A percentile compares a stretch with the other conserved stretches of the same genome.
phyloP scores from a whole-genome alignment of 2,113 vertebrate species.

The Lamprotornis superbus region DNA sequence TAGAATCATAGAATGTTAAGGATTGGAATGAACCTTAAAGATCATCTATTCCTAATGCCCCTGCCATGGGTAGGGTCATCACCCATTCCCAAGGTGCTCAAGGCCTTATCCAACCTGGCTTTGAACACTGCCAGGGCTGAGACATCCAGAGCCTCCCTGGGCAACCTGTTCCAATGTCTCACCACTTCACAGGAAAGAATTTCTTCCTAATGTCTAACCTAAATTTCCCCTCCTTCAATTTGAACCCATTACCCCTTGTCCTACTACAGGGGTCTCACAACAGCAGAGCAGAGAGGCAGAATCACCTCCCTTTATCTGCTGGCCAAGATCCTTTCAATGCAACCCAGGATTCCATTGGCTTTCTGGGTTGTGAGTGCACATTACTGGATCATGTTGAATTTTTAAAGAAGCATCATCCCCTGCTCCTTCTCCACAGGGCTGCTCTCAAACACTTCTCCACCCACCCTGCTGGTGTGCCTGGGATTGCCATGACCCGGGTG shows the following conservation, averaged over 20 bases:
- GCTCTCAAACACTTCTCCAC: neutral
- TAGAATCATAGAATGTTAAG: neutral
- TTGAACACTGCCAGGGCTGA: neutral
- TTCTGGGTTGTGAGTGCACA: neutral
- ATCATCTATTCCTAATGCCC: neutral
- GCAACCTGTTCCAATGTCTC: neutral
- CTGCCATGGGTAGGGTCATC: neutral
- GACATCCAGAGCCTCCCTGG: neutral
- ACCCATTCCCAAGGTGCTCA: neutral
- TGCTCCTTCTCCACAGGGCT: neutral
- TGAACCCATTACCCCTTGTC: neutral
- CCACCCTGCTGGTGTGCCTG: neutral
- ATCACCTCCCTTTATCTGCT: neutral
- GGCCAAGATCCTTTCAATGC: neutral
- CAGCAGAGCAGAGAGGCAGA: neutral
- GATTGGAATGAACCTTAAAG: neutral
- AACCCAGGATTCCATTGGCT: neutral
- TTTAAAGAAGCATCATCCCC: neutral
- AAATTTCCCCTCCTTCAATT: neutral
- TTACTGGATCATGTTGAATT: neutral
- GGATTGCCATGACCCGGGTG: accelerated
- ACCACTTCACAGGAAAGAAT: neutral
- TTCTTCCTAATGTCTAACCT: neutral
- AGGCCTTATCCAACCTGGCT: neutral
- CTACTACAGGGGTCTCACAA: neutral